Evolutionary conservation across 1,140 invertebrate species (phyloP), one percentile per base, ranked within the genome.

Genomic region (Mercenaria mercenaria): DNA sequence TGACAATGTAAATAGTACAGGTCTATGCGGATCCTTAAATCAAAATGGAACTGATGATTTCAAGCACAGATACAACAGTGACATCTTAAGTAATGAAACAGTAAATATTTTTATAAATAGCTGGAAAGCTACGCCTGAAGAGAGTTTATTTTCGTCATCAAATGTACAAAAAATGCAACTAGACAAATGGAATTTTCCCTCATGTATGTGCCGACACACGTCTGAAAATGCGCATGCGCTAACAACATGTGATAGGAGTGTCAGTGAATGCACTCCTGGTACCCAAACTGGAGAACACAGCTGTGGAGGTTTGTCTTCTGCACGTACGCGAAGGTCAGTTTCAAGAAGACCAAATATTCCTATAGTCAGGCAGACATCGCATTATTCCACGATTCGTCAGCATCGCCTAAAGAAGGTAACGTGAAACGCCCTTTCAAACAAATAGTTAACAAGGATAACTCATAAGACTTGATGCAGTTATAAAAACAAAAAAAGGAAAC

Each of bases 1-100:
- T 47, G 83, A 86, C 29, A 47, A 56, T 15, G 69, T 50, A 39
- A 86, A 52, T 13, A 86, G 83, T 59, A 43, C 67, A 50, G 83
- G 67, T 39, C 29, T 76, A 23, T 86, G 83, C 76, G 83, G 83
- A 23, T 50, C 32, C 13, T 26, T 86, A 2, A 77, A 86, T 76
- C 29, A 61, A 23, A 56, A 86, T 32, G 2, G 8, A 50, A 29
- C 32, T 52, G 72, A 86, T 72, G 83, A 86, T 43, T 86, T 86
- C 76, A 4, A 76, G 15, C 15, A 80, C 47, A 74, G 37, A 41
- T 41, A 41, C 20, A 47, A 74, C 18, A 34, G 29, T 11, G 39
- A 10, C 18, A 26, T 39, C 20, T 2, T 23, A 2, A 59, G 6
- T 18, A 18, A 13, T 4, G 2, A 8, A 6, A 74, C 50, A 52